A percentile compares a stretch with the other conserved stretches of the same genome.
phyloP scores from a whole-genome alignment of 37 sponge, comb jelly and placozoan species.

The Halisarca cf. caerulea region DNA sequence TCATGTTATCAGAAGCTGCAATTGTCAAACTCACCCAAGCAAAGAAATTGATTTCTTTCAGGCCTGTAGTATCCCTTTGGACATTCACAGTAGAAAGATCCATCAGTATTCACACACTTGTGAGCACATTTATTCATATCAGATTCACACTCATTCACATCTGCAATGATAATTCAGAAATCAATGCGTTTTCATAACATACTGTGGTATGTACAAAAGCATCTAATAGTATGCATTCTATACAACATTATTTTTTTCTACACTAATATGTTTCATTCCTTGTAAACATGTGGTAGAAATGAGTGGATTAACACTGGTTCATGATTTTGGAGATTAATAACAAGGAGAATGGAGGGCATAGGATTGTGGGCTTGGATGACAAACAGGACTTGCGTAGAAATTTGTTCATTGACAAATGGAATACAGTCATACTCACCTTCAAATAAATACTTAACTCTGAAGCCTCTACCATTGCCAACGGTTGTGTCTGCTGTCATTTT shows the following conservation, averaged over 20 bases:
- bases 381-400: too few species aligned
- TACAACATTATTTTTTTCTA: too few species aligned
- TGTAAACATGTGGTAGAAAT: too few species aligned
- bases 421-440: background rate
- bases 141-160: background rate
- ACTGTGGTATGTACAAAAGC: background rate
- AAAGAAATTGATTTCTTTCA: too few species aligned
- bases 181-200: background rate
- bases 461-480: background rate
- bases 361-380: too few species aligned
- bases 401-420: too few species aligned
- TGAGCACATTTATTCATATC: slow-evolving; percentile 14
- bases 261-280: too few species aligned
- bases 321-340: too few species aligned
- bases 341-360: too few species aligned
- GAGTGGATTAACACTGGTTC: too few species aligned
- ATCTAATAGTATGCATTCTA: background rate
- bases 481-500: background rate
- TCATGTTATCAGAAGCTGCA: too few species aligned
- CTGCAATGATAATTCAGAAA: background rate
- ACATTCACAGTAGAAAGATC: slow-evolving; percentile 39
- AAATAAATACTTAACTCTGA: background rate
- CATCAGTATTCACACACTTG: slow-evolving; percentile 35
- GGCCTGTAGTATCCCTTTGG: slow-evolving; percentile 8
- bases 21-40: too few species aligned